Evolutionary conservation across 2,797 vertebrate genomes (phyloP).

Genomic region (Micromesistius poutassou): DNA sequence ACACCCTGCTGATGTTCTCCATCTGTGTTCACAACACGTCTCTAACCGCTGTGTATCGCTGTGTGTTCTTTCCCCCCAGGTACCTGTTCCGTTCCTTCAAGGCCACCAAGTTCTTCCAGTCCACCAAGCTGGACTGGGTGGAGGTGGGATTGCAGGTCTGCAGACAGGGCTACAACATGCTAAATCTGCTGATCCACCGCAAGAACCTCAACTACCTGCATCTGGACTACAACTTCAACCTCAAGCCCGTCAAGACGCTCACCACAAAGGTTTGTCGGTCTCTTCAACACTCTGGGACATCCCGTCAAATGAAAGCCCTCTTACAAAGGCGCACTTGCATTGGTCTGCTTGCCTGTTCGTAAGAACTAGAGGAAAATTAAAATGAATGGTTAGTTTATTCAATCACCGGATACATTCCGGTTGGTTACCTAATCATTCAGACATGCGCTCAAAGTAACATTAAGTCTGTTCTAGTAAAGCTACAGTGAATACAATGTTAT

Average conservation of each 20-base stretch:
- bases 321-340: slow-evolving; percentile 64
- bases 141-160: slow-evolving; percentile 98
- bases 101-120: slow-evolving; percentile 99
- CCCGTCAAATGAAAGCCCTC: slow-evolving; percentile 8
- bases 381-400: slow-evolving; percentile 34
- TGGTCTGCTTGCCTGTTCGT: slow-evolving; percentile 63
- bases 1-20: neutral
- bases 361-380: slow-evolving; percentile 62
- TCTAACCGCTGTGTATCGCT: neutral
- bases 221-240: slow-evolving; percentile 98
- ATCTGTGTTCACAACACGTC: neutral
- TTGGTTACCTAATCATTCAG: slow-evolving; percentile 31
- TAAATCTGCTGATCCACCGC: slow-evolving; percentile 97
- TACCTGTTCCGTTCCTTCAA: slow-evolving; percentile 99
- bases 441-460: slow-evolving; percentile 24
- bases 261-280: slow-evolving; percentile 87
- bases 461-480: neutral
- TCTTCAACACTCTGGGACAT: neutral
- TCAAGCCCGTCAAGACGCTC: slow-evolving; percentile 98
- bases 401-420: slow-evolving; percentile 40
- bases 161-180: slow-evolving; percentile 99
- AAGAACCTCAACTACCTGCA: slow-evolving; percentile 99
- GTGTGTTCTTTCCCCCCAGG: slow-evolving; percentile 59
- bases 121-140: slow-evolving; percentile 98
- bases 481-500: neutral